phyloP scores from a whole-genome alignment of 2,888 invertebrate species.

The Euclidia mi region DNA sequence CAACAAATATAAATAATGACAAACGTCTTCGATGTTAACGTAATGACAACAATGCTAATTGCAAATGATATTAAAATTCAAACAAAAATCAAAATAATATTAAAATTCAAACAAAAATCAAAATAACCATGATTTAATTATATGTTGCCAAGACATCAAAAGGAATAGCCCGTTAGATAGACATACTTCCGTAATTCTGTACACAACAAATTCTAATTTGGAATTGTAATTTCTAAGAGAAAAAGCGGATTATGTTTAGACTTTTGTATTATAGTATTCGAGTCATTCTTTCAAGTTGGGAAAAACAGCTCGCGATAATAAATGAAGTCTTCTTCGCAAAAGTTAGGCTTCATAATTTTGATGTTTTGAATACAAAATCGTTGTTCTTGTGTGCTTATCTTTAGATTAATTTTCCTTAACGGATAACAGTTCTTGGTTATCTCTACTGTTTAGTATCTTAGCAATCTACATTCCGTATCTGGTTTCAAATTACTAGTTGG shows the following conservation, averaged over 20 bases:
- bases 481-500: no score
- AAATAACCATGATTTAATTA: constrained; percentile 33
- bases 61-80: constrained; percentile 1
- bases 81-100: no score
- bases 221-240: constrained; percentile 37
- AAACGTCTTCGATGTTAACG: no score
- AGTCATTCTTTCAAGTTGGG: constrained; percentile 12
- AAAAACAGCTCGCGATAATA: constrained; percentile 21
- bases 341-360: constrained; percentile 30
- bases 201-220: constrained; percentile 37
- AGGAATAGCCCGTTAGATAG: constrained; percentile 19
- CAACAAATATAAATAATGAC: no score
- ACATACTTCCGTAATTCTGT: constrained; percentile 17
- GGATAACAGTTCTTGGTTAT: no score
- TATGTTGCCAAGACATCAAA: constrained; percentile 30
- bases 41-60: not conserved
- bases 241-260: constrained; percentile 28
- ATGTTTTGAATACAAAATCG: constrained; percentile 28
- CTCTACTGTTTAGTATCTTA: no score
- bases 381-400: constrained; percentile 22
- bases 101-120: no score
- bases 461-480: no score
- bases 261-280: constrained; percentile 24
- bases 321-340: constrained; percentile 25
- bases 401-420: constrained; percentile 9